Evolutionary conservation across 2,113 vertebrate genomes (phyloP), one percentile per base, ranked within the genome.

Genomic region (Phrynosoma platyrhinos): DNA sequence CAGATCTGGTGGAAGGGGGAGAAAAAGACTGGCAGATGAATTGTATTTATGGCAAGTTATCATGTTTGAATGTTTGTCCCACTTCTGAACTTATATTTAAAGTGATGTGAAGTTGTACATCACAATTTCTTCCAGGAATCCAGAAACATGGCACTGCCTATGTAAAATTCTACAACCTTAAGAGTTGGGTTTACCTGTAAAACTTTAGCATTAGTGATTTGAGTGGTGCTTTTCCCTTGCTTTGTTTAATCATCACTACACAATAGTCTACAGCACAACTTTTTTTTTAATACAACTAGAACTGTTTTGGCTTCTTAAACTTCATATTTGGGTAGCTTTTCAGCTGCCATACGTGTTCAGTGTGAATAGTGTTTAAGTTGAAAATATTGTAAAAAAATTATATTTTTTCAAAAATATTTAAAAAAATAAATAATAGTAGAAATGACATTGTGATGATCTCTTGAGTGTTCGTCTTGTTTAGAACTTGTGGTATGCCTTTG

Each of bases 341-440:
- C 96, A 96, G 97, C 97, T 97, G 97, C 97, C 97, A 97, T 97
- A 95, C 93, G 96, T 97, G 97, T 96, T 97, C 97, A 97, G 96
- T 96, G 97, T 97, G 97, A 98, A 97, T 98, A 97, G 97, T 98
- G 98, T 98, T 98, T 96, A 97, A 97, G 97, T 97, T 97, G 97
- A 97, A 97, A 98, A 98, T 97, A 97, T 97, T 97, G 97, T 97
- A 97, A 97, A 97, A 97, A 97, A 97, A 97, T 95, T 98, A 98
- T 97, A 98, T 98, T 98, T 98, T 98, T 96, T 97, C 95, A 98
- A 98, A 98, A 98, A 97, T 97, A 98, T 98, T 98, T 97, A 97
- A 97, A 97, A 97, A 98, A 98, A 97, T 97, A 99, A 98, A 99
- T 98, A 98, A 98, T 97, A 97, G 97, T 97, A 96, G 96, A 98